phyloP scores from a whole-genome alignment of 2,113 vertebrate genomes.

The Elephantulus edwardii region DNA sequence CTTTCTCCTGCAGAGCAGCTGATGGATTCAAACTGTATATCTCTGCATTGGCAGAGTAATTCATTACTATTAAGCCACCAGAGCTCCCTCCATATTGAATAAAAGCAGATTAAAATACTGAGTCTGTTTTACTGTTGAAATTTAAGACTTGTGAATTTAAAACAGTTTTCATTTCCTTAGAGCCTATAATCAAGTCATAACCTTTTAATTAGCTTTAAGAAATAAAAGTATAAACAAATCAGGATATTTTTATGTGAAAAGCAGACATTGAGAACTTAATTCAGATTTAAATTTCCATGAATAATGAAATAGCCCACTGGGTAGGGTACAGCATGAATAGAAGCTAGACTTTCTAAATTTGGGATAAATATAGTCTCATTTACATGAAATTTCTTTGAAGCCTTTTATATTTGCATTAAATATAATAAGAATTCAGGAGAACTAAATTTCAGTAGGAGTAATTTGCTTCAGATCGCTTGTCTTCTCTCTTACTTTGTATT shows the following conservation, averaged over 20 bases:
- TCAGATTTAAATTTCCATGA: constrained; percentile 40
- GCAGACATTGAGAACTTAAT: constrained; percentile 25
- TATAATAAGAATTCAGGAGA: constrained; percentile 32
- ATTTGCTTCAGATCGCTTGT: constrained; percentile 16
- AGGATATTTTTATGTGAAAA: constrained; percentile 25
- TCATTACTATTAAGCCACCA: too few species aligned
- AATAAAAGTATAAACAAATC: constrained; percentile 46
- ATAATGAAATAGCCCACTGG: not conserved
- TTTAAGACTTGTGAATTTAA: constrained; percentile 61
- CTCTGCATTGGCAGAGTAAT: too few species aligned
- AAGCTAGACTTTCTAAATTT: constrained; percentile 36
- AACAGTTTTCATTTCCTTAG: constrained; percentile 53
- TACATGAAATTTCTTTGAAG: constrained; percentile 1
- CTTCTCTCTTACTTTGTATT: not conserved
- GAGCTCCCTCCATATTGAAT: constrained; percentile 48
- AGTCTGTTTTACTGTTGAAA: constrained; percentile 57
- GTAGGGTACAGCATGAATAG: not conserved
- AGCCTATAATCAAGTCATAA: constrained; percentile 50
- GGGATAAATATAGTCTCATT: constrained; percentile 13
- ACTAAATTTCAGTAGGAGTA: not conserved
- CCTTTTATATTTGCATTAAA: constrained; percentile 29
- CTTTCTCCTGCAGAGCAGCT: too few species aligned
- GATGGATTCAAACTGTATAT: too few species aligned
- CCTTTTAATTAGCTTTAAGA: constrained; percentile 62
- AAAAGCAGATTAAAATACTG: constrained; percentile 60